Conservation (phyloP, 2,888 invertebrate genomes). For the Monochamus alternatus region DNA sequence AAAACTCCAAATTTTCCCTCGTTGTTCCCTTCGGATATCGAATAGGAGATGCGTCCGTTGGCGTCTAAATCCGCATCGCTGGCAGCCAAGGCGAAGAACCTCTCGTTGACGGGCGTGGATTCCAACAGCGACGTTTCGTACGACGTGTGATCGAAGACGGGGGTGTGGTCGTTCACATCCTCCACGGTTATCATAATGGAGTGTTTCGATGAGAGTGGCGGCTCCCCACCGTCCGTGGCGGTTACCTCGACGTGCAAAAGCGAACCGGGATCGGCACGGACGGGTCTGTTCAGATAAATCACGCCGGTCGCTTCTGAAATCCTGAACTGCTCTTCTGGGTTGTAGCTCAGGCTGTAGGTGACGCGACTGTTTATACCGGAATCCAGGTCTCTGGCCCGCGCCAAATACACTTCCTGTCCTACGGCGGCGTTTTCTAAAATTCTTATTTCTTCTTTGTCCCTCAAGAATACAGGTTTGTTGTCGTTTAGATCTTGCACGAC, state of each 20-base stretch:
- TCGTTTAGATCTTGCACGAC: conserved; percentile 92
- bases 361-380: conserved; percentile 91
- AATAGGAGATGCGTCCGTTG: conserved; percentile 86
- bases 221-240: conserved; percentile 88
- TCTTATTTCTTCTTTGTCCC: conserved; percentile 84
- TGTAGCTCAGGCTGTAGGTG: conserved; percentile 85
- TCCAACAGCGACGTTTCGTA: conserved; percentile 95
- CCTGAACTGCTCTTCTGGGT: conserved; percentile 86
- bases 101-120: conserved; percentile 91
- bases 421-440: conserved; percentile 93
- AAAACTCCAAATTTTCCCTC: conserved; percentile 94
- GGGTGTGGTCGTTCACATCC: conserved; percentile 97
- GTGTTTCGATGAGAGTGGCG: conserved; percentile 83
- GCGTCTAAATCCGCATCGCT: conserved; percentile 89
- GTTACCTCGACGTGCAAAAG: conserved; percentile 84
- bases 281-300: conserved; percentile 87
- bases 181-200: conserved; percentile 82
- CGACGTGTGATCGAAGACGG: conserved; percentile 91
- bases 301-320: conserved; percentile 92
- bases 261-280: conserved; percentile 83
- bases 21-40: conserved; percentile 88
- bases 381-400: conserved; percentile 90
- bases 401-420: conserved; percentile 92
- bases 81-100: conserved; percentile 92
- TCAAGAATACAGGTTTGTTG: conserved; percentile 88